phyloP scores from a whole-genome alignment of 2,888 invertebrate genomes.

The Chaetoderma sp. region DNA sequence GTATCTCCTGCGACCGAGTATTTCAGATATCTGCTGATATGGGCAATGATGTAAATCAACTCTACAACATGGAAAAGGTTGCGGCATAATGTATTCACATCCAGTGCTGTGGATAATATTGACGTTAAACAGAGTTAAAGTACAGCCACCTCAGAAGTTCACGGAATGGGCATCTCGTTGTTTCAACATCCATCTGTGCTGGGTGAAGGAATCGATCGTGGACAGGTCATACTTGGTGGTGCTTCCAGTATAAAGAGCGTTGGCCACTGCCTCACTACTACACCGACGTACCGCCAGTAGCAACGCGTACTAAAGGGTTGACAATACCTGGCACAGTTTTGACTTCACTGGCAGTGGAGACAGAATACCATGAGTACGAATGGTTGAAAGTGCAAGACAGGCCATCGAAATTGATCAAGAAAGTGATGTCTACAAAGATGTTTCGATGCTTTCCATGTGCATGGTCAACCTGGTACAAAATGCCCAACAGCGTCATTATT shows the following conservation, averaged over 20 bases:
- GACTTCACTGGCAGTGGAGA: background rate
- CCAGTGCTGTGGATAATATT: background rate
- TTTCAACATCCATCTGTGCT: background rate
- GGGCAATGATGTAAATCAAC: background rate
- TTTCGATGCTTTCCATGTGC: background rate
- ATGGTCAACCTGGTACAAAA: background rate
- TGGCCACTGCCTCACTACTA: background rate
- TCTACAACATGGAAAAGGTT: background rate
- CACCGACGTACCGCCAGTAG: background rate
- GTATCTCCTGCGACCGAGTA: background rate
- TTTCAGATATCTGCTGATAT: background rate
- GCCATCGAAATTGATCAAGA: background rate
- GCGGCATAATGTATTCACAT: background rate
- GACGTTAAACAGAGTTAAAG: background rate
- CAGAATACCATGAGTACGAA: background rate
- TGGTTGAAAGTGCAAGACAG: background rate
- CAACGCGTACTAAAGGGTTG: background rate
- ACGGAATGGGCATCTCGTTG: background rate
- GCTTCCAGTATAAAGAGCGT: background rate
- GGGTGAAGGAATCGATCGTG: background rate
- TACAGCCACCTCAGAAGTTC: background rate
- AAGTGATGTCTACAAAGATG: background rate
- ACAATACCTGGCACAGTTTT: background rate
- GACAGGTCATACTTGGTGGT: background rate
- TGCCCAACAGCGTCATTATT: background rate